These are phyloP conservation scores for Myiotriccus ornatus DNA, from an alignment of 2,797 vertebrate species.

Conservation along the genomic window DNA sequence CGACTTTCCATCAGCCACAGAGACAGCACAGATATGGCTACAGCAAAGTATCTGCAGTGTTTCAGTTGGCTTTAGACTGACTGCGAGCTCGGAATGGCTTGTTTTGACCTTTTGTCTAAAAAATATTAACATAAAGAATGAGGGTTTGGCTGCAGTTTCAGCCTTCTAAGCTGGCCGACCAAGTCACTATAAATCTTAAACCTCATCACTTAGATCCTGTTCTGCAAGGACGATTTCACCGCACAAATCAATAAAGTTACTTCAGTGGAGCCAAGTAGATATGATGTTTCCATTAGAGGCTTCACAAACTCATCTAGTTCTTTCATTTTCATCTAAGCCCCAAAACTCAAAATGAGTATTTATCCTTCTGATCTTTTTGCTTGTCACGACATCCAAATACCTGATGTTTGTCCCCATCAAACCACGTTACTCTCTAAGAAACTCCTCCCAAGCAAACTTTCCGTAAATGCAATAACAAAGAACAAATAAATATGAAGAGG, in stretches of 20 bases:
- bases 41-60: not conserved
- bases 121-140: constrained; percentile 19
- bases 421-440: not conserved
- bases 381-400: not conserved
- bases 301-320: not conserved
- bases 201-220: constrained; percentile 13
- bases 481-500: not conserved
- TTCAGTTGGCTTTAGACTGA: not conserved
- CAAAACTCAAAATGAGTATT: not conserved
- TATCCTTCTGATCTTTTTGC: not conserved
- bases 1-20: not conserved
- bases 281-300: not conserved
- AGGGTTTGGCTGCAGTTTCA: constrained; percentile 10
- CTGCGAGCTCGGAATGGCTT: not conserved
- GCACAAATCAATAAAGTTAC: constrained; percentile 40
- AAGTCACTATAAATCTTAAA: constrained; percentile 33
- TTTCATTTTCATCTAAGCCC: not conserved
- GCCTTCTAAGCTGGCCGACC: not conserved
- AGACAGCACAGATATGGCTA: not conserved
- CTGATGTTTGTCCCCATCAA: not conserved
- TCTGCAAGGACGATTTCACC: constrained; percentile 28
- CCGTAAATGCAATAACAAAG: not conserved
- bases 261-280: not conserved
- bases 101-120: constrained; percentile 20
- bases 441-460: not conserved